Base-by-base conservation (phyloP, 1,140 invertebrate genomes). In the Drosophila malerkotliana region DNA sequence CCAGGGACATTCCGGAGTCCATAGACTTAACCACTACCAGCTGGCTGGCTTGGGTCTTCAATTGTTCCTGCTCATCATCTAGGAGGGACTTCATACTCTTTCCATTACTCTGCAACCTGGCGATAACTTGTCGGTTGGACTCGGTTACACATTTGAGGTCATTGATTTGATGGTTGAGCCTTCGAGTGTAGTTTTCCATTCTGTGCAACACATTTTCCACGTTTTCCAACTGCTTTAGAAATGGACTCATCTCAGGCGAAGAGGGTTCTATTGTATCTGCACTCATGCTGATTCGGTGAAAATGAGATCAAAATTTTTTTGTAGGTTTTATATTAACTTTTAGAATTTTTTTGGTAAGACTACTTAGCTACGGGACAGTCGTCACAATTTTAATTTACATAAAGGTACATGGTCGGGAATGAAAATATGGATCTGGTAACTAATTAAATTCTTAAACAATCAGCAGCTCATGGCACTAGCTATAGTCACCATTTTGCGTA, bases 401-500 rank as follows among this genome's bases (percentile, higher is more conserved):
- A 59, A 3, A 8, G 14, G 12, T 39, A 0, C 6, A 44, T 15
- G 34, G 15, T 30, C 6, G 41, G 58, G 9, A 61, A 55, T 62
- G 26, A 34, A 51, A 59, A 9, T 8, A 4, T 26, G 14, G 3
- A 45, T 73, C 63, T 57, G 53, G 10, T 7, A 12, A 24, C 7
- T 30, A 28, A 37, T 37, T 37, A 12, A n/a, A 34, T 1, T 26
- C 18, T 49, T 56, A 53, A 9, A 14, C 74, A 30, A 88, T 67
- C 64, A 67, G 56, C 79, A 75, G 62, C 82, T 82, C 90, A 90
- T 91, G 9, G 83, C 74, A 39, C 54, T 74, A 7, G 90, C 87
- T 8, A 89, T 91, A 1, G 59, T 77, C 3, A 91, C 78, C 90
- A 91, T 91, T 63, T 90, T 82, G 1, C 87, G 82, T 9, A 91